Base-by-base conservation (phyloP, 2,113 vertebrate species). In the Aphelocoma coerulescens region DNA sequence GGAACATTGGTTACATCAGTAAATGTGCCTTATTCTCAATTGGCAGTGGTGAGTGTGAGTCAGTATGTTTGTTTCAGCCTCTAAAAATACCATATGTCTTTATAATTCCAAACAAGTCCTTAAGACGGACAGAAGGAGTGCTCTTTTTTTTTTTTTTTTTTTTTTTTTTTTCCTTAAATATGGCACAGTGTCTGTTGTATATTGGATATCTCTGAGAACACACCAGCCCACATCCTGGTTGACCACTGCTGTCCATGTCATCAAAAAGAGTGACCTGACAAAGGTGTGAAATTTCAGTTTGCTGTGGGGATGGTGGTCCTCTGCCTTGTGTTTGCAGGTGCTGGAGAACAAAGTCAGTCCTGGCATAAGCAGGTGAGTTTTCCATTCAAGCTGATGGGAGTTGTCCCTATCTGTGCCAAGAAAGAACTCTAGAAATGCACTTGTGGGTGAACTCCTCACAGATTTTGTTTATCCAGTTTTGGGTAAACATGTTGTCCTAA, bases 11-110 rank as follows among this genome's bases (percentile, higher is more conserved):
- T 96, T 97, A 91, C 94, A 97, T 92, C 95, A 97, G 95, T 97
- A 93, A 95, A 93, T 95, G 76, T 87, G 96, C 83, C 93, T 93
- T 96, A 93, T 96, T 96, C 89, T 97, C 76, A 93, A 49, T 89
- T 97, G 96, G 94, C 94, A 96, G 94, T 78, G 86, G 80, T 67
- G 73, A 95, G 79, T 81, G 89, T 96, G 96, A 97, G 89, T 97
- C 96, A 97, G 96, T 92, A 82, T 95, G 93, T 97, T 97, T 97
- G 89, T 95, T 97, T 97, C 95, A 95, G 91, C 73, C 94, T 93
- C 95, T 97, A 97, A 97, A 97, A 97, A 96, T 96, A 97, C 84
- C 95, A 26, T 95, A 80, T 93, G 94, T 90, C 95, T 93, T 92
- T 95, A 61, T 93, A 95, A 89, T 91, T 92, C 93, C 91, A 95